Percentiles rank a stretch among this genome's conserved stretches.
Conservation (phyloP, 2,888 invertebrate genomes). For the Lycaena phlaeas region DNA sequence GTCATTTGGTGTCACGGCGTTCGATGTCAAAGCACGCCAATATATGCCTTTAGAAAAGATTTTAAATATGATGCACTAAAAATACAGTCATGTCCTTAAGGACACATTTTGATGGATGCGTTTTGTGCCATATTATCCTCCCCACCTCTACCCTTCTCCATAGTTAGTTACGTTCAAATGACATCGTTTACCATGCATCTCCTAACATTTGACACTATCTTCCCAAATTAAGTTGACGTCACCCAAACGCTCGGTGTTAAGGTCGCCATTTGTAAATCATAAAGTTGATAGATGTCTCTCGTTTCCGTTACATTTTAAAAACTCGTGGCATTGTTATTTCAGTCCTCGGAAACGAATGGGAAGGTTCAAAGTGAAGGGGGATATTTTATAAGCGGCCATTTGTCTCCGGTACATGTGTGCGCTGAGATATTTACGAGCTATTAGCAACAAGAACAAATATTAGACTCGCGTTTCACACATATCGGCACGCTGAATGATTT, state of each 20-base stretch:
- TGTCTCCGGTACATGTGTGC: slow-evolving; percentile 52
- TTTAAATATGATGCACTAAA: too few relatives aligned
- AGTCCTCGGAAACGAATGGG: slow-evolving; percentile 60
- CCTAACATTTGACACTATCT: slow-evolving; percentile 5
- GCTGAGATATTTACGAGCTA: slow-evolving; percentile 71
- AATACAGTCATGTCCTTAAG: too few relatives aligned
- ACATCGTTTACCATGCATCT: too few relatives aligned
- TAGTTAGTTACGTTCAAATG: too few relatives aligned
- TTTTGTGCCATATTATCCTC: too few relatives aligned
- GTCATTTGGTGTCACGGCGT: too few relatives aligned
- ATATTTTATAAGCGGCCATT: slow-evolving; percentile 62
- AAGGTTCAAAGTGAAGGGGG: slow-evolving; percentile 56
- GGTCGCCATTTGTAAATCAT: slow-evolving; percentile 31
- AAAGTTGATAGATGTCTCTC: too few relatives aligned
- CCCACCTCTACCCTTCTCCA: too few relatives aligned
- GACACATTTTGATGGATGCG: too few relatives aligned
- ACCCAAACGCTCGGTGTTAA: slow-evolving; percentile 24
- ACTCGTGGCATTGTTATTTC: slow-evolving; percentile 59
- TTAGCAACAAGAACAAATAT: slow-evolving; percentile 57
- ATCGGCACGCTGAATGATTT: slow-evolving; percentile 46
- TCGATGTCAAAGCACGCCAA: too few relatives aligned
- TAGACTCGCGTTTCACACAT: slow-evolving; percentile 27
- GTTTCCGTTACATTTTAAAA: slow-evolving; percentile 47
- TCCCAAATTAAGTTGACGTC: not conserved
- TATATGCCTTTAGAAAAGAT: too few relatives aligned